phyloP scores from a whole-genome alignment of 1,140 invertebrate species.

The Drosophila pandora region DNA sequence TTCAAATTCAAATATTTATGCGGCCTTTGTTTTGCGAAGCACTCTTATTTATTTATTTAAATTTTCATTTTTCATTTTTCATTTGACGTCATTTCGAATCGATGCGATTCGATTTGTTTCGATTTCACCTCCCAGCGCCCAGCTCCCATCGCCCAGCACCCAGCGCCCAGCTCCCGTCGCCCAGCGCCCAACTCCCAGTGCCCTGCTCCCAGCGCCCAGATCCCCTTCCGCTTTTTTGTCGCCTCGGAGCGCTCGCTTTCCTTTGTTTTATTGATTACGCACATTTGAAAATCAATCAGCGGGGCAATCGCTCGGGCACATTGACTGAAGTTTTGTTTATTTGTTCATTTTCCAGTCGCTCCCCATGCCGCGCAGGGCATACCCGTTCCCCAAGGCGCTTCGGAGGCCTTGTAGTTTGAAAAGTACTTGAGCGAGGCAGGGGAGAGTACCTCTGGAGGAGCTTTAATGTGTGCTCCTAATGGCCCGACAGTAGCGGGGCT shows the following conservation, averaged over 20 bases:
- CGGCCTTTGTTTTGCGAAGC: conserved; percentile 36
- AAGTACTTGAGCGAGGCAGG: no score
- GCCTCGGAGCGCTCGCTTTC: conserved; percentile 22
- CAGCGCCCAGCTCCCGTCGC: no score
- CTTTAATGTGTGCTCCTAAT: conserved; percentile 30
- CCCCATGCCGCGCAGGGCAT: conserved; percentile 14
- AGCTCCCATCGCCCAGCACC: neutral
- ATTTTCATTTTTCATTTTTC: conserved; percentile 50
- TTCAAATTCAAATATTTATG: conserved; percentile 57
- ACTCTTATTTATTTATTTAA: conserved; percentile 59
- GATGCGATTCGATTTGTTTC: conserved; percentile 18
- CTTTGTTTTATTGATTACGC: conserved; percentile 70
- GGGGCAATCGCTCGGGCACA: conserved; percentile 37
- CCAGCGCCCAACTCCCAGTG: no score
- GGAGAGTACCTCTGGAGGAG: no score
- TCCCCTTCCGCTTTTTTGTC: conserved; percentile 12
- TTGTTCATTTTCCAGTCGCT: conserved; percentile 49
- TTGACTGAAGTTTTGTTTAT: conserved; percentile 76
- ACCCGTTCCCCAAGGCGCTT: neutral
- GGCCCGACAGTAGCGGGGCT: conserved; percentile 30
- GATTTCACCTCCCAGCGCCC: neutral
- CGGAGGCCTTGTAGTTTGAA: no score
- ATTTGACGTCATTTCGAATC: conserved; percentile 50
- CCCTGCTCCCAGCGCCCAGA: neutral
- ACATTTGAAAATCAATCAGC: conserved; percentile 74